Base-by-base conservation (phyloP, 2,888 invertebrate genomes). In the Eustalomyia histrio region DNA sequence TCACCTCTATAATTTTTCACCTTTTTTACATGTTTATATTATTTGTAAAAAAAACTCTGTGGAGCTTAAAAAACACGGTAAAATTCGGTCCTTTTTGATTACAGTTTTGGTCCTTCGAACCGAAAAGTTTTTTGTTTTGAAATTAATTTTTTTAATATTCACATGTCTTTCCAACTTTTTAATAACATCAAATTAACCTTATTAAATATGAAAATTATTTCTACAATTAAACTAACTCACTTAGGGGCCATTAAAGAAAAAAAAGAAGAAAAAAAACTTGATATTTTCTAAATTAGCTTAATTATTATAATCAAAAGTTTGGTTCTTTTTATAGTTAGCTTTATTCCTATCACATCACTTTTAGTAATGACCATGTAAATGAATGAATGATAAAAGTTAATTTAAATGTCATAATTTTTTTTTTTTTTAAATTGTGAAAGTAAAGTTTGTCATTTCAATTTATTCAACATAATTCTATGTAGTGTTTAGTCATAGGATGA, bases 231-330 rank as follows among this genome's bases (percentile, higher is more conserved):
- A n/a, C 10, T 47, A 8, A 1, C 12, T 8, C 21, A 16, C 35
- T 33, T 12, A 35, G 12, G 35, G 60, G 52, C 52, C 52, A 64
- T 64, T 14, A 16, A 16, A 33, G 52, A 52, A 47, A n/a, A 43
- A 39, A 39, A 10, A 17, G 3, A 64, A 17, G 4, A 17, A 35
- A n/a, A 55, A 1, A 43, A 6, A 39, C 47, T 47, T 39, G 18
- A 69, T 64, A n/a, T n/a, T n/a, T n/a, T n/a, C n/a, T n/a, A n/a
- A 74, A 78, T 78, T 67, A 61, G 67, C 52, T 79, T 74, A 73
- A 67, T 55, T 43, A 67, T 55, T 53, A n/a, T 65, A 39, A 68
- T 53, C 12, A 73, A 73, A 68, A 21, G n/a, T 64, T 29, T 29
- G 7, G 7, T 29, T 3, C 29, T 29, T 29, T 29, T 29, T 29